phyloP scores from a whole-genome alignment of 2,888 invertebrate species.

The Megamerina dolium region DNA sequence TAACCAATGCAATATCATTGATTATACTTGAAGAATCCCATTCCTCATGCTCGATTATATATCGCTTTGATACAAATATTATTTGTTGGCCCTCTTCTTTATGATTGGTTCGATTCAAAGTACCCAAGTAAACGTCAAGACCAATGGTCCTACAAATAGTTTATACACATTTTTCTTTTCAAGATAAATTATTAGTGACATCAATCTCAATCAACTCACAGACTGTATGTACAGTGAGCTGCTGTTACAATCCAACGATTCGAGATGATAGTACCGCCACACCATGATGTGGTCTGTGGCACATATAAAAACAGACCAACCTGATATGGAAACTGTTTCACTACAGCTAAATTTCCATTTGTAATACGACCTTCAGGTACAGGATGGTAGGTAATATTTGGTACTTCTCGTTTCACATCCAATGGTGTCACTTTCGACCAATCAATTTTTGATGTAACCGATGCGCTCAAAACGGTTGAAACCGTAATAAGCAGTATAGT shows the following conservation, averaged over 20 bases:
- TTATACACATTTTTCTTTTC: no score
- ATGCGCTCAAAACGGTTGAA: not conserved
- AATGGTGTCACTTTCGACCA: not conserved
- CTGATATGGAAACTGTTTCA: slow-evolving; percentile 26
- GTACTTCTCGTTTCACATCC: not conserved
- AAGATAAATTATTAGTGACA: no score
- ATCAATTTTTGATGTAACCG: not conserved
- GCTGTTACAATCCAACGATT: slow-evolving; percentile 29
- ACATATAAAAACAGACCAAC: slow-evolving; percentile 19
- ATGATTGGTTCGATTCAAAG: slow-evolving; percentile 15
- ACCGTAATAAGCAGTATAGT: not conserved
- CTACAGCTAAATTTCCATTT: slow-evolving; percentile 23
- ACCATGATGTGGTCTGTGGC: slow-evolving; percentile 21
- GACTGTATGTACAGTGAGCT: slow-evolving; percentile 26
- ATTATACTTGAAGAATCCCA: slow-evolving; percentile 45
- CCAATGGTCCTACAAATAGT: not conserved
- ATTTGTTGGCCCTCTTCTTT: slow-evolving; percentile 31
- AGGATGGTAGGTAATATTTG: not conserved
- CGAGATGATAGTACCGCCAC: slow-evolving; percentile 32
- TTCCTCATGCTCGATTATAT: slow-evolving; percentile 43
- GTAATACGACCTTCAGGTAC: slow-evolving; percentile 20
- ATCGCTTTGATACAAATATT: slow-evolving; percentile 23
- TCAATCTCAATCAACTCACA: slow-evolving; percentile 6
- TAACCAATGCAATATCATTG: slow-evolving; percentile 45
- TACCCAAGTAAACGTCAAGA: slow-evolving; percentile 16